Base-by-base conservation (phyloP, 2,888 invertebrate genomes). In the Plagiodera versicolora region DNA sequence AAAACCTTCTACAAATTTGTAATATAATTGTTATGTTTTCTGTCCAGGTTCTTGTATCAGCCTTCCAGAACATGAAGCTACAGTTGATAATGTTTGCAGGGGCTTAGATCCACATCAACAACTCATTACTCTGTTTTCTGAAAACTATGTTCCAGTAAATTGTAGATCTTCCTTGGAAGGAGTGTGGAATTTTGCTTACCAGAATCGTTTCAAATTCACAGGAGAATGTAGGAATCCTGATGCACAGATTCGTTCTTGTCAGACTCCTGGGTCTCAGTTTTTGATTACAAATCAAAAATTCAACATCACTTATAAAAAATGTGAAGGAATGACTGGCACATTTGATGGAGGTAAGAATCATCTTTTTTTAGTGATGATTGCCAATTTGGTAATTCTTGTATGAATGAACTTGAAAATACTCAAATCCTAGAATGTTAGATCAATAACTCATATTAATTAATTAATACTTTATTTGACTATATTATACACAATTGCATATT, bases 271-370 rank as follows among this genome's bases (percentile, higher is more conserved):
- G 60, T 95, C 95, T 10, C 94, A 95, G 77, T 98, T 95, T 80
- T 84, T 96, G 65, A 96, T 97, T 68, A 94, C 95, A 53, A 98
- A 98, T 82, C 95, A 97, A 78, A 96, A 97, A 79, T 97, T 98
- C 75, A 93, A 94, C 72, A 95, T 98, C 67, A 94, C 94, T 0
- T 98, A 96, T 78, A 90, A 92, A 68, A 89, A 89, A 72, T 98
- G 98, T 76, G 84, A 87, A 57, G 94, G 93, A 64, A 94, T 95
- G 93, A 88, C 90, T 14, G 92, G 90, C 54, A 94, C 94, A 10
- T 93, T 94, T 79, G 92, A 91, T 80, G 95, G 94, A 78, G 82
- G 87, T 87, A 79, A 75, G 46, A 4, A 19, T 4, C n/a, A n/a
- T n/a, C n/a, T n/a, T 18, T 57, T 4, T 14, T 18, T 11, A 14